Evolutionary conservation across 2,113 vertebrate species (phyloP), one percentile per base, ranked within the genome.

Genomic region (Rhinichthys klamathensis): DNA sequence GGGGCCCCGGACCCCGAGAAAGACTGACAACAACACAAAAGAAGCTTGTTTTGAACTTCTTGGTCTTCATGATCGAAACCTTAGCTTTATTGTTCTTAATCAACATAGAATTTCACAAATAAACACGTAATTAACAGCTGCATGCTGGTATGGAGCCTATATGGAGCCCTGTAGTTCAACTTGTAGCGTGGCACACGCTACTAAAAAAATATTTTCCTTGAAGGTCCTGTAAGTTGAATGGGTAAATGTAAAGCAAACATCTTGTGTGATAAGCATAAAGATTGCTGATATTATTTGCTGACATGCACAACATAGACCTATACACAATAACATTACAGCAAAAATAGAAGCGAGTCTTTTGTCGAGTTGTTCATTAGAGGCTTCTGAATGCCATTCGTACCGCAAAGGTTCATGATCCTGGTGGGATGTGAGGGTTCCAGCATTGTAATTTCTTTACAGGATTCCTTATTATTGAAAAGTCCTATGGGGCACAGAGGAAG

Each of bases 11-110:
- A 41, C 46, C 69, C 21, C 32, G 23, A 83, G 79, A 87, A 54
- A 32, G 61, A 72, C 87, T 77, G 87, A 88, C 76, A n/a, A 44
- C 70, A 87, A 74, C 75, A 87, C 16, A 84, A 89, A 63, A 73
- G 35, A 23, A 27, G 41, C 67, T 74, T 72, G 49, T 79, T 77
- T 69, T 65, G 44, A 82, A 75, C 30, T 51, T 51, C 21, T 3
- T 41, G 51, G 69, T 85, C 41, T 69, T 44, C 1, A 8, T 74
- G 25, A 76, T 85, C 10, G 3, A 81, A 49, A 16, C 41, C 30
- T 51, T 10, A 49, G 65, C 15, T 44, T 51, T 65, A 77, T n/a
- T 27, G 30, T 25, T 80, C 13, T 80, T 58, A 72, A 72, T 83
- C 13, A 72, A 41, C 65, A 27, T 35, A 25, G 32, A 63, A n/a